A percentile compares a stretch with the other conserved stretches of the same genome.
phyloP scores from a whole-genome alignment of 2,797 vertebrate genomes.

The Limosa lapponica region DNA sequence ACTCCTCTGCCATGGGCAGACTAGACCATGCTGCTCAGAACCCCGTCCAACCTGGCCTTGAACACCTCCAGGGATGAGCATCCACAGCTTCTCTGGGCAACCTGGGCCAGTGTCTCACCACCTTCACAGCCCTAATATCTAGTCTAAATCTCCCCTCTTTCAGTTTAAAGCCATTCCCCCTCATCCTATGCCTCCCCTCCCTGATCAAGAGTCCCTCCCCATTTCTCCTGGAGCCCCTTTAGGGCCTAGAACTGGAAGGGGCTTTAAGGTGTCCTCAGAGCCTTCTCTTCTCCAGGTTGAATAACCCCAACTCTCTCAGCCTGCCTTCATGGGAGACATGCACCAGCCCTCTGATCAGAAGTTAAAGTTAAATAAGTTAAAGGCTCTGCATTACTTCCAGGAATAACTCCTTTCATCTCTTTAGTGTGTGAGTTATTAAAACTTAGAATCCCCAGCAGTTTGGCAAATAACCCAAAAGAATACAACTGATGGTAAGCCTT shows the following conservation, averaged over 20 bases:
- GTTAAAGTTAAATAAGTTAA: background rate
- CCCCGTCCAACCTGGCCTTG: background rate
- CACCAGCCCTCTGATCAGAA: background rate
- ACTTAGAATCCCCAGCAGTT: background rate
- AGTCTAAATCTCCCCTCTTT: background rate
- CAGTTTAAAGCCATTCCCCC: no score
- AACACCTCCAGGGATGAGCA: background rate
- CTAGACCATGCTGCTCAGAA: background rate
- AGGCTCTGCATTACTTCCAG: background rate
- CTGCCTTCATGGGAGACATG: background rate
- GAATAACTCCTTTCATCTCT: background rate
- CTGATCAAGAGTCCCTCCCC: background rate
- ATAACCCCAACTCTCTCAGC: background rate
- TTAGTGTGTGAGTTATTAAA: background rate
- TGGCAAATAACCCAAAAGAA: background rate
- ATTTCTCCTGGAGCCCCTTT: background rate
- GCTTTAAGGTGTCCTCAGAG: background rate
- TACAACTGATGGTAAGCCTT: background rate
- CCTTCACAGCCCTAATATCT: background rate
- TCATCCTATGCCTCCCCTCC: background rate
- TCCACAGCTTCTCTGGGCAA: background rate
- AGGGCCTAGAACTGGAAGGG: background rate
- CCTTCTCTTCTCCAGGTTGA: background rate
- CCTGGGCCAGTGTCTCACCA: background rate
- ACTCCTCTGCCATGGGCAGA: background rate